A percentile compares a stretch with the other conserved stretches of the same genome.
phyloP scores from a whole-genome alignment of 1,140 invertebrate genomes.

The Drosophila dunni region DNA sequence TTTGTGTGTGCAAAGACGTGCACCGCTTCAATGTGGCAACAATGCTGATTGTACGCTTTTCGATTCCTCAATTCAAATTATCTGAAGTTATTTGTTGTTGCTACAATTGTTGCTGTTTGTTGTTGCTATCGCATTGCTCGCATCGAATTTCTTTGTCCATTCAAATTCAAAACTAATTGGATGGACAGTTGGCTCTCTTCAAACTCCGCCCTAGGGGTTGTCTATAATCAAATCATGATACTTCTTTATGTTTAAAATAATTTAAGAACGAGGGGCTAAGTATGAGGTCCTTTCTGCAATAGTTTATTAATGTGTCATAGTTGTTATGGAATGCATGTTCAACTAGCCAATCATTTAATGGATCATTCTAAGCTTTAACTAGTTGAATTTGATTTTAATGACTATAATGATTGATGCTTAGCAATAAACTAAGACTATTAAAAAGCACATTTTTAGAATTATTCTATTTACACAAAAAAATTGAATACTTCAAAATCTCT shows the following conservation, averaged over 20 bases:
- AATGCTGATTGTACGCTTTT: constrained; percentile 55
- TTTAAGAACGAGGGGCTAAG: not conserved
- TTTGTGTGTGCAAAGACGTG: constrained; percentile 40
- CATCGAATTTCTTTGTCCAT: constrained; percentile 39
- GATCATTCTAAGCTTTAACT: constrained; percentile 21
- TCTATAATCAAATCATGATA: constrained; percentile 12
- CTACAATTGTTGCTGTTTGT: constrained; percentile 13
- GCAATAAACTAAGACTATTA: too few species aligned
- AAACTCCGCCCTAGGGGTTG: not conserved
- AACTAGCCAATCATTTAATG: constrained; percentile 37
- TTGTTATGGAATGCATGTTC: constrained; percentile 1
- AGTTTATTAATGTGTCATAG: constrained; percentile 31
- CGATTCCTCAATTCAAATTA: constrained; percentile 58
- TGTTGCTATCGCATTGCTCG: constrained; percentile 39
- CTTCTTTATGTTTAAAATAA: not conserved
- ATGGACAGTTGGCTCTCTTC: constrained; percentile 5
- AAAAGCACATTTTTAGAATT: too few species aligned
- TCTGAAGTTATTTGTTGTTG: constrained; percentile 43
- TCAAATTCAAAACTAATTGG: constrained; percentile 50
- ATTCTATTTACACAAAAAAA: too few species aligned
- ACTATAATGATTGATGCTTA: too few species aligned
- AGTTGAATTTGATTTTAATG: too few species aligned
- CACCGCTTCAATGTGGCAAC: constrained; percentile 41
- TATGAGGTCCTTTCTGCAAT: not conserved
- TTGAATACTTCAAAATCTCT: too few species aligned